phyloP scores from a whole-genome alignment of 1,140 invertebrate genomes.

The Conopomorpha cramerella region DNA sequence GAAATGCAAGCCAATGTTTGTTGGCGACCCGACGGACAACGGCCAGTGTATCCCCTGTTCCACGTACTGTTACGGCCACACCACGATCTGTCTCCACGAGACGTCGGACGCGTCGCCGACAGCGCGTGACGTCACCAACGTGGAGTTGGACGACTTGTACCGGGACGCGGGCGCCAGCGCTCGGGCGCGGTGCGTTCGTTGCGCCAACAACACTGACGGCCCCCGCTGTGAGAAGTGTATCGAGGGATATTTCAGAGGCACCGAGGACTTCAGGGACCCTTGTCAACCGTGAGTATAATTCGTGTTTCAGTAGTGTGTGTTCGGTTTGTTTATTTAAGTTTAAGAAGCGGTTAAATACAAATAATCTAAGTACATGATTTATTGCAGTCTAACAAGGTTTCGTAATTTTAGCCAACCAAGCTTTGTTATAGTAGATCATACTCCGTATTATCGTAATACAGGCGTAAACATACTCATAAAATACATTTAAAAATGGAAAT shows the following conservation, averaged over 20 bases:
- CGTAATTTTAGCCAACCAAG: too few relatives aligned
- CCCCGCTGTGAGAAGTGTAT: conserved; percentile 84
- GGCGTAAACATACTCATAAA: too few relatives aligned
- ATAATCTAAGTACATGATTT: too few relatives aligned
- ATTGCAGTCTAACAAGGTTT: too few relatives aligned
- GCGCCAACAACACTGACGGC: conserved; percentile 84
- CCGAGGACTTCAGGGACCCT: conserved; percentile 72
- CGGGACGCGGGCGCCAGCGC: conserved; percentile 67
- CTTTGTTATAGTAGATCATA: too few relatives aligned
- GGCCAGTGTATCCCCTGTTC: conserved; percentile 85
- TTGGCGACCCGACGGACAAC: conserved; percentile 87
- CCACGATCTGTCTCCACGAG: conserved; percentile 73
- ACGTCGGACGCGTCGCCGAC: conserved; percentile 39
- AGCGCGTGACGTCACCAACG: conserved; percentile 62
- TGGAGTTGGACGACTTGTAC: conserved; percentile 58
- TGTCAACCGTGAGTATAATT: conserved; percentile 79
- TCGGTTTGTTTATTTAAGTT: too few relatives aligned
- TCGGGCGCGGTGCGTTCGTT: conserved; percentile 83
- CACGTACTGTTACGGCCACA: conserved; percentile 90
- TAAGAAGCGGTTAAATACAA: too few relatives aligned
- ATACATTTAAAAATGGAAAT: too few relatives aligned
- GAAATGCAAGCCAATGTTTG: conserved; percentile 85
- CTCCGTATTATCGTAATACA: too few relatives aligned
- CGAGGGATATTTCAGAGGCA: conserved; percentile 82
- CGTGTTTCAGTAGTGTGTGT: too few relatives aligned